These are phyloP conservation scores for Manis pentadactyla DNA, from an alignment of 2,797 vertebrate species.

Conservation along the genomic window DNA sequence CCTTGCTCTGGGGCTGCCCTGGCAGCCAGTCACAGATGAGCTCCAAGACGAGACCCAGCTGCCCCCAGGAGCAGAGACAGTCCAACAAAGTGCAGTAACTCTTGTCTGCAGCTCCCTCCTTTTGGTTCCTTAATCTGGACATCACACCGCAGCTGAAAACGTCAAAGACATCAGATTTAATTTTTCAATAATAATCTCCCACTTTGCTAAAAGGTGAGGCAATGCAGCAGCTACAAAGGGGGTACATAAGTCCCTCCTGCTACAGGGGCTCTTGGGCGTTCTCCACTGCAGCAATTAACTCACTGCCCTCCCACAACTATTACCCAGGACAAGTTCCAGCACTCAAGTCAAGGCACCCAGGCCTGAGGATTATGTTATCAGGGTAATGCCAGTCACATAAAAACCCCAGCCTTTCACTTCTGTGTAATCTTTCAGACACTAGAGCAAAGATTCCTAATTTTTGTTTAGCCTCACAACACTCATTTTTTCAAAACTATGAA, in stretches of 20 bases:
- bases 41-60: conserved; percentile 90
- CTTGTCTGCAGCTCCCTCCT: conserved; percentile 83
- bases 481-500: neutral
- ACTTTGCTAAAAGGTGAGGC: neutral
- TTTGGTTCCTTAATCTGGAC: conserved; percentile 91
- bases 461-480: neutral
- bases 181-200: neutral
- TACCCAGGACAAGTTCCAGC: accelerated
- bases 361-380: accelerated
- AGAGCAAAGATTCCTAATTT: neutral
- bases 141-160: conserved; percentile 92
- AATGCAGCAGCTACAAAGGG: neutral
- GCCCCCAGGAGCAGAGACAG: conserved; percentile 96
- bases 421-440: neutral
- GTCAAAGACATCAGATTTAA: neutral
- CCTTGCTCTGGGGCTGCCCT: conserved; percentile 84
- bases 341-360: no score
- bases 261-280: accelerated
- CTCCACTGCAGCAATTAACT: neutral
- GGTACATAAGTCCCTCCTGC: neutral
- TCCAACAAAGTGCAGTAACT: conserved; percentile 91
- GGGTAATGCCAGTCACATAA: neutral
- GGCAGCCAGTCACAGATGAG: conserved; percentile 93
- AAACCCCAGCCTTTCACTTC: neutral
- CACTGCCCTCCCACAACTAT: accelerated